These are phyloP conservation scores for Metacarcinus magister DNA, from an alignment of 2,888 invertebrate genomes.

Conservation along the genomic window DNA sequence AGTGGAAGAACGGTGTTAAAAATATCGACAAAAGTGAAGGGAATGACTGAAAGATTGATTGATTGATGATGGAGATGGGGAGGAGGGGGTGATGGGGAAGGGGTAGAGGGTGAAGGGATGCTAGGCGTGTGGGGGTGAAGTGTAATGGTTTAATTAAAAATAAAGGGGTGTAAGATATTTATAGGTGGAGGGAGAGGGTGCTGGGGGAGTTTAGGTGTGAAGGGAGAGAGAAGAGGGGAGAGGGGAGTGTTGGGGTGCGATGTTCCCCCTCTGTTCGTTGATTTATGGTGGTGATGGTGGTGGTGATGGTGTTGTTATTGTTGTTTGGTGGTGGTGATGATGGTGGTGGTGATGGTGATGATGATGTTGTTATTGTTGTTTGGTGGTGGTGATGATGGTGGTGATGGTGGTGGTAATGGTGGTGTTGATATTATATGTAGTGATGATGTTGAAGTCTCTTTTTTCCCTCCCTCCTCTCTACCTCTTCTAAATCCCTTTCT, in stretches of 20 bases:
- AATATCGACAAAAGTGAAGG: background rate
- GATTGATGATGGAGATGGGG: background rate
- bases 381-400: background rate
- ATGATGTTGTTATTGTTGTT: background rate
- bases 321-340: background rate
- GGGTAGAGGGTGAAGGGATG: background rate
- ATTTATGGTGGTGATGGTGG: background rate
- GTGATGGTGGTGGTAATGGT: background rate
- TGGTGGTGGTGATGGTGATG: background rate
- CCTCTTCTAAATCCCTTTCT: background rate
- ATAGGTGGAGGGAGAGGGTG: slow-evolving; percentile 2
- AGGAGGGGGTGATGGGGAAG: background rate
- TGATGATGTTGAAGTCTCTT: background rate
- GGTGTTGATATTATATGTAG: background rate
- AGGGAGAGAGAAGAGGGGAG: too few species aligned
- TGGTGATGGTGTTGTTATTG: background rate
- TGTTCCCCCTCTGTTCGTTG: background rate
- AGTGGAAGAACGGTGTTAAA: background rate
- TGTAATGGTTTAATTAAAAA: slow-evolving; percentile 19
- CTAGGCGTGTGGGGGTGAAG: background rate
- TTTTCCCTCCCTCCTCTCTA: background rate
- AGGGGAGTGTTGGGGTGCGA: background rate
- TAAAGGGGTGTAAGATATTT: slow-evolving; percentile 10
- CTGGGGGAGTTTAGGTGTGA: background rate
- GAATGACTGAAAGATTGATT: background rate